phyloP scores from a whole-genome alignment of 2,113 vertebrate species.

The Paraplagusia blochii region DNA sequence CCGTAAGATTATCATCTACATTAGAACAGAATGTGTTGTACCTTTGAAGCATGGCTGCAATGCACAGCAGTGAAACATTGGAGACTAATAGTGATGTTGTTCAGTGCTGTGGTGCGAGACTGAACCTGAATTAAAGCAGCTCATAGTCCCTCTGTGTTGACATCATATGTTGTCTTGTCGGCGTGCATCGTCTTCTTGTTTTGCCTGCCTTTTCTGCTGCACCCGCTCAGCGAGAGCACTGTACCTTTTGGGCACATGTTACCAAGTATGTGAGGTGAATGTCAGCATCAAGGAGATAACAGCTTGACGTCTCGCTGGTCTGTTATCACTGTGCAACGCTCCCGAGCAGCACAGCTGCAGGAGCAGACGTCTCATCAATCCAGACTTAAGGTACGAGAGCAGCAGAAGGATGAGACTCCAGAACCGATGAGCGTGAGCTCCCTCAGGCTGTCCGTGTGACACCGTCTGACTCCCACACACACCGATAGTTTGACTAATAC shows the following conservation, averaged over 20 bases:
- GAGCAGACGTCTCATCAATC: slow-evolving; percentile 61
- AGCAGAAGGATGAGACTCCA: slow-evolving; percentile 39
- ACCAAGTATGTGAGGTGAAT: slow-evolving; percentile 60
- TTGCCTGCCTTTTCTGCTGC: slow-evolving; percentile 26
- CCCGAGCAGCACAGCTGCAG: slow-evolving; percentile 55
- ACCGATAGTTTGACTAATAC: slow-evolving; percentile 53
- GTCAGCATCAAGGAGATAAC: slow-evolving; percentile 69
- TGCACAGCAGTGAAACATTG: background rate
- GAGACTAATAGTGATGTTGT: background rate
- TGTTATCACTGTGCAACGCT: slow-evolving; percentile 60
- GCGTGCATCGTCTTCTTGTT: slow-evolving; percentile 10
- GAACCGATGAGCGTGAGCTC: slow-evolving; percentile 30
- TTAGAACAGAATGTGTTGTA: background rate
- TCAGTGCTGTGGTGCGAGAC: slow-evolving; percentile 1
- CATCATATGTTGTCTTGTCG: slow-evolving; percentile 16
- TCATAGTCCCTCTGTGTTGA: slow-evolving; percentile 3
- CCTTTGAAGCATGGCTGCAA: slow-evolving; percentile 5
- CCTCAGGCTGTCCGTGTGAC: slow-evolving; percentile 21
- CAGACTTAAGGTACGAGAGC: slow-evolving; percentile 46
- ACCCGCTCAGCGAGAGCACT: slow-evolving; percentile 36
- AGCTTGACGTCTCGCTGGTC: slow-evolving; percentile 55
- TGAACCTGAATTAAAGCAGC: background rate
- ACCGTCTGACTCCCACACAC: slow-evolving; percentile 13
- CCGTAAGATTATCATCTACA: too few species aligned
- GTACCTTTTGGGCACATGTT: slow-evolving; percentile 56